Percentiles rank a stretch among this genome's conserved stretches.
Evolutionary conservation across 2,888 invertebrate species (phyloP).

Genomic region (Lycaena phlaeas): DNA sequence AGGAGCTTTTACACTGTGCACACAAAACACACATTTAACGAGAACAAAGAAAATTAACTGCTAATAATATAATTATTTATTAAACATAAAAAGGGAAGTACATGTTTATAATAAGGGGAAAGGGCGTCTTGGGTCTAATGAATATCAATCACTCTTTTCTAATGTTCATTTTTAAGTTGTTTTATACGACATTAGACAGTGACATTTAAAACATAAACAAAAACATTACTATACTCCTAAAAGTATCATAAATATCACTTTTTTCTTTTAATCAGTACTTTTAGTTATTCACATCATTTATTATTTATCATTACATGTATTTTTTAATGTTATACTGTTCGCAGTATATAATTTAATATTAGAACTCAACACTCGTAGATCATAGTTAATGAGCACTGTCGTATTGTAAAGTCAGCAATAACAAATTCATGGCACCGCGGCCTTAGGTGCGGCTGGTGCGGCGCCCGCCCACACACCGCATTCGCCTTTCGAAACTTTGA

Average conservation of each 20-base stretch:
- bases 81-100: not conserved
- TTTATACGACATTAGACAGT: not conserved
- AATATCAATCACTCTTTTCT: not conserved
- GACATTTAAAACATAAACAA: not conserved
- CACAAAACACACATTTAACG: not conserved
- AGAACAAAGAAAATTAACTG: not conserved
- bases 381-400: not conserved
- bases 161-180: not conserved
- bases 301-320: not conserved
- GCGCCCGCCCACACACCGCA: constrained; percentile 29
- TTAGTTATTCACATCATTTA: not conserved
- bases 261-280: not conserved
- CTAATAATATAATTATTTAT: not conserved
- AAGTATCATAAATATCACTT: not conserved
- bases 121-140: no score
- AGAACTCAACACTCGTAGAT: not conserved
- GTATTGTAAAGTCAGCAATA: constrained; percentile 21
- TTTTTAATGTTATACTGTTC: not conserved
- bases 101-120: no score
- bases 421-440: constrained; percentile 31
- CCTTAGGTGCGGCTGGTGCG: constrained; percentile 25
- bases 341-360: not conserved
- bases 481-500: constrained; percentile 30
- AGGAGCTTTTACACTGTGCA: not conserved
- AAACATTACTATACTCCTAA: not conserved